Evolutionary conservation across 2,888 invertebrate genomes (phyloP), one percentile per base, ranked within the genome.

Genomic region (Hanleya hanleyi): DNA sequence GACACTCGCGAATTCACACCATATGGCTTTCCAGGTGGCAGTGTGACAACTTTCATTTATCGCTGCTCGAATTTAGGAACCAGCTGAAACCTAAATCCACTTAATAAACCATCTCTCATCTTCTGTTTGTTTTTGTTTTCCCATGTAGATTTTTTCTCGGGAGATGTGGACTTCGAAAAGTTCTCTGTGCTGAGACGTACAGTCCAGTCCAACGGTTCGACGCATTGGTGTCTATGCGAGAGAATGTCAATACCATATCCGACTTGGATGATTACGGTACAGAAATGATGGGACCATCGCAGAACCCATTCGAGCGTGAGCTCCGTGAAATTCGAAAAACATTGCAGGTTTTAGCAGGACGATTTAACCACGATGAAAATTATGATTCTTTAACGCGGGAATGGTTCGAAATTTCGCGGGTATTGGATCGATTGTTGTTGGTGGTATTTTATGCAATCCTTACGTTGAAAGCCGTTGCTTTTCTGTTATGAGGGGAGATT

Each of bases 401-500:
- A 15, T 64, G 64, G 64, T 64, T 35, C 38, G 64, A 64, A 35
- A 64, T 64, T 37, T 15, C 64, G 64, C 64, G 64, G 22, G 64
- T 64, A 2, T 37, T 64, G 35, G 64, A 64, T 35, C 35, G 64
- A 36, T 33, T 64, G 35, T 26, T 64, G 2, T 36, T 64, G 9
- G 7, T 64, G 5, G 26, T 64, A 3, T 64, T 64, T 18, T 64
- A 37, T 35, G n/a, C 15, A 22, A 4, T 57, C 22, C 57, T 57
- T 1, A 29, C 29, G 22, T 57, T 57, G 29, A 57, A 22, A 4
- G 57, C 57, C 12, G 12, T 57, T 2, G 57, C 57, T 29, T 57
- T 57, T 26, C 32, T 57, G 12, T 26, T 57, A 26, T 57, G 29
- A 26, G n/a, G n/a, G n/a, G n/a, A n/a, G n/a, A n/a, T n/a, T n/a